Conservation (phyloP, 2,113 vertebrate species). For the Pelecanus crispus region DNA sequence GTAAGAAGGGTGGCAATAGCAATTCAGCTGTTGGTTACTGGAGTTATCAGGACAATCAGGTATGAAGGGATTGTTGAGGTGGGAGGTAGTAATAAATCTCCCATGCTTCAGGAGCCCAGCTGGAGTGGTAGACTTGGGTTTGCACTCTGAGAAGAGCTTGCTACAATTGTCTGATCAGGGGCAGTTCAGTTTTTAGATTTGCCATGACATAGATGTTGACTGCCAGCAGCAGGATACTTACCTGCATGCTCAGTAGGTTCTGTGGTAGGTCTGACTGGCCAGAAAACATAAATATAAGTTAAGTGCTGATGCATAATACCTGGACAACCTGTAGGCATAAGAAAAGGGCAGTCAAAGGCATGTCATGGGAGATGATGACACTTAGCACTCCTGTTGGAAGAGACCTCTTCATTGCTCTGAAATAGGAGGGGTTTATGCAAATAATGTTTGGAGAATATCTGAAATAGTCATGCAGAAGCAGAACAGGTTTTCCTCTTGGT, state of each 20-base stretch:
- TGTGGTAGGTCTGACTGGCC: neutral
- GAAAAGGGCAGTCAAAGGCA: neutral
- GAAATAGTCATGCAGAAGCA: neutral
- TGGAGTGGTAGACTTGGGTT: too few species aligned
- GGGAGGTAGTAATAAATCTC: neutral
- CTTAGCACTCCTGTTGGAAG: neutral
- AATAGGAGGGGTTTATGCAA: neutral
- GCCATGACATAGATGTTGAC: neutral
- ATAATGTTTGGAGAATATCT: neutral
- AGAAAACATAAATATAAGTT: neutral
- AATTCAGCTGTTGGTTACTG: neutral
- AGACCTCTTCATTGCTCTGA: neutral
- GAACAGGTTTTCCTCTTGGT: neutral
- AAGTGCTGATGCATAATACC: neutral
- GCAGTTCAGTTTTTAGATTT: neutral
- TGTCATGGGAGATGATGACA: neutral
- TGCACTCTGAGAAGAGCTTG: neutral
- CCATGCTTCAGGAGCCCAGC: neutral
- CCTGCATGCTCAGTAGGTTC: neutral
- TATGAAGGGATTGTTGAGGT: neutral
- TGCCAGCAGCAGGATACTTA: neutral
- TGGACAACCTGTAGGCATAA: neutral
- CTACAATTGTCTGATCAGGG: neutral
- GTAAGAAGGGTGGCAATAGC: neutral
- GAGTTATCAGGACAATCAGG: fast-evolving